phyloP scores from a whole-genome alignment of 1,140 invertebrate species.

The Scaptodrosophila lebanonensis region DNA sequence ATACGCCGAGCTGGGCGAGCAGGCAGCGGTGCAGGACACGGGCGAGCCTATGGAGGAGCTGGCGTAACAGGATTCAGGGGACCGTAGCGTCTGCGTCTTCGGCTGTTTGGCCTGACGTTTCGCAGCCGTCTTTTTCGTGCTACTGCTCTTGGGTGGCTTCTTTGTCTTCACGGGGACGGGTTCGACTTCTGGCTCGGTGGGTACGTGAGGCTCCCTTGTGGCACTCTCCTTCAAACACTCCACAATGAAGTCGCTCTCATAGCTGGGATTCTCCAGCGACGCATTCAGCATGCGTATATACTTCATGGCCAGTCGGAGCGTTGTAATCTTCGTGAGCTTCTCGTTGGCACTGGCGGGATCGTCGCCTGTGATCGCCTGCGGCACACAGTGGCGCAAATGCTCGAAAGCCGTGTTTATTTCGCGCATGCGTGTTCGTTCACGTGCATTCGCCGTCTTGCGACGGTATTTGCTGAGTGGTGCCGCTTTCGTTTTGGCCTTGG shows the following conservation, averaged over 20 bases:
- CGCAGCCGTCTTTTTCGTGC: slow-evolving; percentile 35
- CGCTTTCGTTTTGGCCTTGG: slow-evolving; percentile 82
- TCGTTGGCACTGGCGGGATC: slow-evolving; percentile 79
- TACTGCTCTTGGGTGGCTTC: slow-evolving; percentile 24
- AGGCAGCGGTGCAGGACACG: slow-evolving; percentile 23
- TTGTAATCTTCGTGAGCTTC: slow-evolving; percentile 93
- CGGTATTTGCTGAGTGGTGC: slow-evolving; percentile 93
- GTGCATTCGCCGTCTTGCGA: slow-evolving; percentile 91
- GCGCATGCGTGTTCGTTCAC: slow-evolving; percentile 90
- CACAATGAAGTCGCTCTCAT: slow-evolving; percentile 53
- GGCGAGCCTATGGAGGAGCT: slow-evolving; percentile 55
- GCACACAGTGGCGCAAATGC: slow-evolving; percentile 85
- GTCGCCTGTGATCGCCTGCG: slow-evolving; percentile 78
- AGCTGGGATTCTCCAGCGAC: slow-evolving; percentile 68
- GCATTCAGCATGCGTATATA: slow-evolving; percentile 86
- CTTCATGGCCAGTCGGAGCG: slow-evolving; percentile 89
- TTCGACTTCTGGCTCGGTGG: slow-evolving; percentile 16
- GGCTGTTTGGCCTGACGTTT: slow-evolving; percentile 29
- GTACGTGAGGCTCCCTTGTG: slow-evolving; percentile 35
- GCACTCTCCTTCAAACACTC: slow-evolving; percentile 60
- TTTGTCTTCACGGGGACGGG: slow-evolving; percentile 19
- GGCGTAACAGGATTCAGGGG: slow-evolving; percentile 59
- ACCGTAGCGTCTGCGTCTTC: slow-evolving; percentile 7
- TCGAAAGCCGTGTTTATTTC: slow-evolving; percentile 94
- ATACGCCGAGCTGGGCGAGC: slow-evolving; percentile 46